These are phyloP conservation scores for Drosophila setifemur DNA, from an alignment of 1,140 invertebrate species.

Conservation along the genomic window DNA sequence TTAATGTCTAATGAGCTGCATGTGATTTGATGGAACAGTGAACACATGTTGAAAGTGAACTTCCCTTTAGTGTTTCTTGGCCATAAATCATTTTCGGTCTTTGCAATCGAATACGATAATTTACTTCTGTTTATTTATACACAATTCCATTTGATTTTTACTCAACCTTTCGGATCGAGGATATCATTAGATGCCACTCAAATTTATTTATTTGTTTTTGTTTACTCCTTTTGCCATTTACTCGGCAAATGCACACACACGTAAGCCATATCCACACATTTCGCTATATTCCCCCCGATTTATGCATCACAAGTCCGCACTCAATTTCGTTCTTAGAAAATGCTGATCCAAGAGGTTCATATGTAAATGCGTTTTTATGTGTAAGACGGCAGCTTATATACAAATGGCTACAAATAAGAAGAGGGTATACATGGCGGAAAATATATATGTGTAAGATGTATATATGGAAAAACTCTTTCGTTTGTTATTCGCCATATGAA, in stretches of 20 bases:
- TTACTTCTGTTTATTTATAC: slow-evolving; percentile 16
- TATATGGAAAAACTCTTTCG: slow-evolving; percentile 17
- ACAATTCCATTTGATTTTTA: slow-evolving; percentile 18
- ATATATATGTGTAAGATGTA: slow-evolving; percentile 4
- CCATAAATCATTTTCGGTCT: background rate
- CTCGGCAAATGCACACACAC: slow-evolving; percentile 6
- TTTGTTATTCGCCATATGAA: slow-evolving; percentile 45
- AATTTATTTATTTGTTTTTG: slow-evolving; percentile 28
- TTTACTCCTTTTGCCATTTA: slow-evolving; percentile 19
- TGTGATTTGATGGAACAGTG: slow-evolving; percentile 35
- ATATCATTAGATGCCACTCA: slow-evolving; percentile 26
- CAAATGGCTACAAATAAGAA: slow-evolving; percentile 26
- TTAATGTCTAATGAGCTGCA: slow-evolving; percentile 39
- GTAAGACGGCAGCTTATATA: slow-evolving; percentile 9
- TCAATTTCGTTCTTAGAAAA: slow-evolving; percentile 23
- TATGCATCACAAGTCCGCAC: slow-evolving; percentile 33
- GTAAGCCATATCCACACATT: background rate
- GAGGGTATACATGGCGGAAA: slow-evolving; percentile 19
- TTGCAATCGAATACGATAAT: slow-evolving; percentile 2
- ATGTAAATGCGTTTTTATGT: slow-evolving; percentile 34
- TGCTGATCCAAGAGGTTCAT: slow-evolving; percentile 20
- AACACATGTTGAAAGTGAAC: background rate
- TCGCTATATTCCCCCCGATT: slow-evolving; percentile 5
- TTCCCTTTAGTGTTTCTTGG: background rate
- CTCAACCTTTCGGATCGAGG: slow-evolving; percentile 18